Evolutionary conservation across 1,140 invertebrate genomes (phyloP).

Genomic region (Idris sp.): DNA sequence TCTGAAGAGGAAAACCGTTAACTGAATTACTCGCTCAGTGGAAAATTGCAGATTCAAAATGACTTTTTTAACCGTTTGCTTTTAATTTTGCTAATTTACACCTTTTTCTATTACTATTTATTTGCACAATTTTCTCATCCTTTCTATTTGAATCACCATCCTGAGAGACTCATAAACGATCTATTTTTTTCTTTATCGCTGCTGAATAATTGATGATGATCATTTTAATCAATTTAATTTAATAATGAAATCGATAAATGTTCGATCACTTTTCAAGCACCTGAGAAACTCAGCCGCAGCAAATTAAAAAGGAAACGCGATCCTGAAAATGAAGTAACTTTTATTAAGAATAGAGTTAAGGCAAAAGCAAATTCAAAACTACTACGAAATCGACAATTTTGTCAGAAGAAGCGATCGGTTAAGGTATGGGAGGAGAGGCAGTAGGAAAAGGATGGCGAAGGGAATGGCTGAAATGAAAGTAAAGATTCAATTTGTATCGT

Average conservation of each 20-base stretch:
- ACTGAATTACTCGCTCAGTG: constrained; percentile 43
- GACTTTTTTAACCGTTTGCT: constrained; percentile 41
- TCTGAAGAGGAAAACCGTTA: constrained; percentile 16
- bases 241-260: constrained; percentile 12
- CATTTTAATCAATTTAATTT: constrained; percentile 24
- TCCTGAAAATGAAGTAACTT: constrained; percentile 47
- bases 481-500: constrained; percentile 65
- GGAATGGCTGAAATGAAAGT: constrained; percentile 63
- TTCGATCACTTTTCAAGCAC: constrained; percentile 29
- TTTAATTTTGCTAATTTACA: constrained; percentile 46
- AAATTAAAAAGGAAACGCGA: constrained; percentile 15
- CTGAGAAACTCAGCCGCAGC: constrained; percentile 2
- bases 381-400: constrained; percentile 62
- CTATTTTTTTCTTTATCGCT: constrained; percentile 19
- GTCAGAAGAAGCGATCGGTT: constrained; percentile 50
- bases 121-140: constrained; percentile 5
- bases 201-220: constrained; percentile 20
- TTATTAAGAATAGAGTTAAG: constrained; percentile 37
- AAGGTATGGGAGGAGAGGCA: constrained; percentile 4
- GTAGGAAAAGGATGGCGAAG: constrained; percentile 10
- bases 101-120: constrained; percentile 23
- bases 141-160: not conserved
- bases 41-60: constrained; percentile 46
- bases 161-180: not conserved
- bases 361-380: constrained; percentile 59